Evolutionary conservation across 2,797 vertebrate species (phyloP).

Genomic region (Malurus splendens): DNA sequence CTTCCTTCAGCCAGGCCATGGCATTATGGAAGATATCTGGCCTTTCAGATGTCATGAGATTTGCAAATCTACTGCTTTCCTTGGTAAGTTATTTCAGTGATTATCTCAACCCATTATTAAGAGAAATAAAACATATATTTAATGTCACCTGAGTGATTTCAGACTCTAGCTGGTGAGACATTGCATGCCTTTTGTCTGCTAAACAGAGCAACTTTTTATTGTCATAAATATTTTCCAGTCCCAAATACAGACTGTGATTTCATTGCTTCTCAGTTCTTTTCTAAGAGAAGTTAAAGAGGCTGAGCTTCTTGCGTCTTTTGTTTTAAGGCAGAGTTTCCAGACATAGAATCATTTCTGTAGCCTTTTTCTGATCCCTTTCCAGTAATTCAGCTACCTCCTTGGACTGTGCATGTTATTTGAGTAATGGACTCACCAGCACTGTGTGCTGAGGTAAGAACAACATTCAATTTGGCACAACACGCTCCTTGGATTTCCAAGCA

Average conservation of each 20-base stretch:
- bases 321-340: slow-evolving; percentile 34
- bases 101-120: background rate
- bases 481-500: background rate
- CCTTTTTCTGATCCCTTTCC: slow-evolving; percentile 19
- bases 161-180: background rate
- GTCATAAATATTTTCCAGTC: slow-evolving; percentile 13
- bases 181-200: background rate
- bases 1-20: background rate
- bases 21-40: background rate
- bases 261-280: background rate
- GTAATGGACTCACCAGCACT: background rate
- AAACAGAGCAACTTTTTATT: background rate
- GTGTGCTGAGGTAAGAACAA: background rate
- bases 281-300: background rate
- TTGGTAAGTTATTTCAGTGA: background rate
- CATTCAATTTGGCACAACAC: background rate
- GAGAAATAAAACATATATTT: background rate
- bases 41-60: background rate
- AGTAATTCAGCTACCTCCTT: background rate
- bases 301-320: background rate
- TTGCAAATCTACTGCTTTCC: background rate
- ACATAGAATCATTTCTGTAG: background rate
- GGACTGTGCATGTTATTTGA: background rate
- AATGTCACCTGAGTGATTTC: background rate
- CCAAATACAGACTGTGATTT: background rate